Conservation (phyloP, 2,797 vertebrate genomes). For the Propithecus deckenii region DNA sequence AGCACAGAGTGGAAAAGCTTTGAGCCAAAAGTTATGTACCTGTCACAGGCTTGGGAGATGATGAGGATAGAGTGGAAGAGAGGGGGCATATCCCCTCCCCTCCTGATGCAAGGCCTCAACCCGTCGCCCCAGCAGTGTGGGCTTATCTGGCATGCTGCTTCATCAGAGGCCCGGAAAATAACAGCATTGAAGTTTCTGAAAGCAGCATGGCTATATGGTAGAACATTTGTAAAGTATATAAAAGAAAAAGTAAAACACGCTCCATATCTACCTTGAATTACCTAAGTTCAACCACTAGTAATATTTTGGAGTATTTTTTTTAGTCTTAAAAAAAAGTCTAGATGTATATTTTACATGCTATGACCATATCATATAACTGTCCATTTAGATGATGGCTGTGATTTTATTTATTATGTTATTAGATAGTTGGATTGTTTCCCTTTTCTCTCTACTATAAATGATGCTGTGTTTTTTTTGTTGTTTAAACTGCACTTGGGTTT, state of each 20-base stretch:
- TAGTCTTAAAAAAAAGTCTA: not conserved
- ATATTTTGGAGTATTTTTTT: not conserved
- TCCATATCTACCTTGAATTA: not conserved
- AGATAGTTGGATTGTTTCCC: not conserved
- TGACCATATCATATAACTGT: not conserved
- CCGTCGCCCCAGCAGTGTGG: accelerated
- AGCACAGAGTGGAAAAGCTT: not conserved
- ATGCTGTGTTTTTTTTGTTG: not conserved
- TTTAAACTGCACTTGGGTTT: not conserved
- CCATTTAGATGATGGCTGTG: not conserved
- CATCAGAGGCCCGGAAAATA: not conserved
- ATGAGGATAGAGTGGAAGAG: not conserved
- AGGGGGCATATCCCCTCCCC: not conserved
- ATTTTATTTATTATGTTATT: not conserved
- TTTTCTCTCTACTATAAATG: not conserved
- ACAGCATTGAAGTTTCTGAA: not conserved
- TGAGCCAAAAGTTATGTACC: not conserved
- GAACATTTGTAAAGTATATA: slow-evolving; percentile 1
- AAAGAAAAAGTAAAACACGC: not conserved
- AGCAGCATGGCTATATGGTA: not conserved
- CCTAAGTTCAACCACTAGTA: not conserved
- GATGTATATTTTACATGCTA: not conserved
- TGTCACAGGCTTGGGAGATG: not conserved
- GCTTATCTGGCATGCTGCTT: not conserved
- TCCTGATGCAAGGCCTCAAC: not conserved